Conservation (phyloP, 2,113 vertebrate genomes). For the Poicephalus gulielmi region DNA sequence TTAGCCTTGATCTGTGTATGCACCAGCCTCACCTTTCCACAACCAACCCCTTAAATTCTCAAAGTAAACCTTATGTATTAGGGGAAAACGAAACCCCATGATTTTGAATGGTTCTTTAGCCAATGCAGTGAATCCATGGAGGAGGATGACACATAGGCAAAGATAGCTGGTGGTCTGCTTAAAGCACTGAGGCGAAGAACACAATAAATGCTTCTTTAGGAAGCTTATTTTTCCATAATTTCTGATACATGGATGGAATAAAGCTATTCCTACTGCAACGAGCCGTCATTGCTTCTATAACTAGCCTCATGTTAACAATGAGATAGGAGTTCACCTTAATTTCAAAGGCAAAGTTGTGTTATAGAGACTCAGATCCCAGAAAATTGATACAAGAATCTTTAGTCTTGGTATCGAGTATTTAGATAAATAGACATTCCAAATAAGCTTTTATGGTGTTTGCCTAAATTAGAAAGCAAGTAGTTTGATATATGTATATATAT, state of each 20-base stretch:
- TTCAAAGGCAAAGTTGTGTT: not conserved
- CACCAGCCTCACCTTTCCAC: not conserved
- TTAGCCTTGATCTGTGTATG: not conserved
- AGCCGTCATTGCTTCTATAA: not conserved
- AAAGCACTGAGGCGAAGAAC: not conserved
- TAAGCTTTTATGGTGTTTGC: not conserved
- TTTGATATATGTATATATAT: not conserved
- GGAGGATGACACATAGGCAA: not conserved
- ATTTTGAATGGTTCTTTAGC: not conserved
- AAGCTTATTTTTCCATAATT: not conserved
- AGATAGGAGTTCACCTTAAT: not conserved
- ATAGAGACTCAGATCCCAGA: not conserved
- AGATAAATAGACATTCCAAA: not conserved
- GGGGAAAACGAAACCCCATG: fast-evolving
- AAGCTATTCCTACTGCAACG: not conserved
- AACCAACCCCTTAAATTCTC: not conserved
- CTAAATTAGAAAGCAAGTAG: not conserved
- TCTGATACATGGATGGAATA: not conserved
- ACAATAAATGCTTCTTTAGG: not conserved
- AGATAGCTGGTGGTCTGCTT: not conserved
- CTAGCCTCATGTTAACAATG: not conserved
- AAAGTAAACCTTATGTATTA: not conserved
- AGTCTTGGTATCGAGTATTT: not conserved
- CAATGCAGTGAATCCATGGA: not conserved
- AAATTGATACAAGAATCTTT: not conserved